These are phyloP conservation scores for Lanistes nyassanus DNA, from an alignment of 1,140 invertebrate species.

Conservation along the genomic window DNA sequence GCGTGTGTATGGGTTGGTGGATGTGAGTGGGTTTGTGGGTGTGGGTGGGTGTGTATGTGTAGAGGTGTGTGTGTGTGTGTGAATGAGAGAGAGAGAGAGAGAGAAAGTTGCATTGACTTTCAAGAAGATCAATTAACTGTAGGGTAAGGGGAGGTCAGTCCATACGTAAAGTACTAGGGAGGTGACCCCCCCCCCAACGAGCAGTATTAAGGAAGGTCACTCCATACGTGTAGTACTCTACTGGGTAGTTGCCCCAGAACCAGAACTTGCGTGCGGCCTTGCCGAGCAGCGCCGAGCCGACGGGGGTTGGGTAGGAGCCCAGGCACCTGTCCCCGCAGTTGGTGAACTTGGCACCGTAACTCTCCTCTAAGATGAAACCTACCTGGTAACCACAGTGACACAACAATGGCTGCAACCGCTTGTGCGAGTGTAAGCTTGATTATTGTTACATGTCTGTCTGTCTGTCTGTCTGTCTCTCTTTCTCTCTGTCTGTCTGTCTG, in stretches of 20 bases:
- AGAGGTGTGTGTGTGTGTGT: not conserved
- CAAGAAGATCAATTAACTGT: too few species aligned
- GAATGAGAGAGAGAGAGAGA: not conserved
- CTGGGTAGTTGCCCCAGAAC: conserved; percentile 30
- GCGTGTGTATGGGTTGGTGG: not conserved
- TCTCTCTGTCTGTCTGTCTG: conserved; percentile 2
- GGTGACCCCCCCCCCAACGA: too few species aligned
- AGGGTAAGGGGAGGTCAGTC: too few species aligned
- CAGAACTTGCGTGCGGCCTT: conserved; percentile 37
- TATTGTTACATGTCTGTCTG: not conserved
- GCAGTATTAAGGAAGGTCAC: too few species aligned
- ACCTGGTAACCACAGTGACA: conserved; percentile 7
- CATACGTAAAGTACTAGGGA: too few species aligned
- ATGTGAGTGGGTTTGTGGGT: conserved; percentile 2
- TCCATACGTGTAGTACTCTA: conserved; percentile 11
- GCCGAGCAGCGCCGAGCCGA: conserved; percentile 34
- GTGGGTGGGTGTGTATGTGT: not conserved
- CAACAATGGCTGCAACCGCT: not conserved
- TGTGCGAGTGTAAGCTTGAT: not conserved
- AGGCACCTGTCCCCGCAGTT: conserved; percentile 49
- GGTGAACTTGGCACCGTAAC: conserved; percentile 40
- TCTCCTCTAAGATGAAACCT: conserved; percentile 41
- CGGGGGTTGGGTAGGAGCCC: conserved; percentile 30
- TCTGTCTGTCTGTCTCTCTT: not conserved
- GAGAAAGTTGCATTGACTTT: not conserved